Percentiles rank a stretch among this genome's conserved stretches.
Evolutionary conservation across 2,113 vertebrate species (phyloP).

Genomic region (Neoarius graeffei): DNA sequence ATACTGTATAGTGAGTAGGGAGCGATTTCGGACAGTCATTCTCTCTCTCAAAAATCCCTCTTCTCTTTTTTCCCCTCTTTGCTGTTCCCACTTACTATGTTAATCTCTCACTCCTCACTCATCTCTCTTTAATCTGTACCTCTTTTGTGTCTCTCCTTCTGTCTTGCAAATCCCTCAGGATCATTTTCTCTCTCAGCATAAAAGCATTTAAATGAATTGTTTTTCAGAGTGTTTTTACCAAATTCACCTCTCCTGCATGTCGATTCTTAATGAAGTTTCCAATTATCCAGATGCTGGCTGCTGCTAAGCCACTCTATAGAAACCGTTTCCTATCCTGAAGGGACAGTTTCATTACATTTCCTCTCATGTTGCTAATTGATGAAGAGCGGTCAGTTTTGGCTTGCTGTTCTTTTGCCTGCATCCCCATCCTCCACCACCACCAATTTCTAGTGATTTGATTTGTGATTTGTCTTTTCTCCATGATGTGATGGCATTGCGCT

Average conservation of each 20-base stretch:
- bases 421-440: slow-evolving; percentile 41
- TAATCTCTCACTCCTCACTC: neutral
- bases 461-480: neutral
- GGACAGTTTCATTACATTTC: slow-evolving; percentile 52
- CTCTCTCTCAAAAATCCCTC: neutral
- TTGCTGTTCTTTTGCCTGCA: slow-evolving; percentile 14
- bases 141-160: slow-evolving; percentile 47
- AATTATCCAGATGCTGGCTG: slow-evolving; percentile 49
- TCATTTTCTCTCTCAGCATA: neutral
- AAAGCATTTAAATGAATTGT: slow-evolving; percentile 10
- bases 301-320: slow-evolving; percentile 40
- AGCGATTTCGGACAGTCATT: too few species aligned
- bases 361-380: slow-evolving; percentile 40
- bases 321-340: slow-evolving; percentile 42
- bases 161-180: neutral
- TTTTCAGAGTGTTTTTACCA: neutral
- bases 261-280: slow-evolving; percentile 52
- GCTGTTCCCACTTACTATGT: slow-evolving; percentile 6
- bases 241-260: slow-evolving; percentile 29
- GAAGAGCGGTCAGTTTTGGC: slow-evolving; percentile 32
- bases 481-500: neutral
- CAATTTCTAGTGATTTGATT: slow-evolving; percentile 3
- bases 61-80: slow-evolving; percentile 32
- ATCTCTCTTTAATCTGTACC: slow-evolving; percentile 31
- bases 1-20: too few species aligned